A percentile compares a stretch with the other conserved stretches of the same genome.
phyloP scores from a whole-genome alignment of 1,140 invertebrate species.

The Pemphigus obesinymphae region DNA sequence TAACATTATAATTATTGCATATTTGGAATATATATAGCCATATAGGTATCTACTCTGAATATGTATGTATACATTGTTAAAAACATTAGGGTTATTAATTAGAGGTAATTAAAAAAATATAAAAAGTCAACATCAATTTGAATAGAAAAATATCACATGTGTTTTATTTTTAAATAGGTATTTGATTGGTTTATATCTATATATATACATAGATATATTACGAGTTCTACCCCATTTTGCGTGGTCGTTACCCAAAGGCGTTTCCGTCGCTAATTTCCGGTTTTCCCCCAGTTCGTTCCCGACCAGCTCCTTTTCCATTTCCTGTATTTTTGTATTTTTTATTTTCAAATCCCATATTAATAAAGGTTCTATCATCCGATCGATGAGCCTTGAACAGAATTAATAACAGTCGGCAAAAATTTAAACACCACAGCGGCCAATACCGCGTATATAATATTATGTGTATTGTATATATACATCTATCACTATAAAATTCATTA shows the following conservation, averaged over 20 bases:
- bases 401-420: slow-evolving; percentile 5
- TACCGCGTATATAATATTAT: too few relatives aligned
- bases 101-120: neutral
- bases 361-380: neutral
- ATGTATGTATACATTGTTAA: neutral
- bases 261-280: slow-evolving; percentile 29
- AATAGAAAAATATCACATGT: neutral
- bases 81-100: neutral
- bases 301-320: neutral
- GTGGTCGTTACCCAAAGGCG: neutral
- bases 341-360: slow-evolving; percentile 7
- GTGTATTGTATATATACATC: too few relatives aligned
- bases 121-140: neutral
- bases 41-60: too few relatives aligned
- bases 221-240: neutral
- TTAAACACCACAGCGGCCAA: neutral
- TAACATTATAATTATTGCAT: too few relatives aligned
- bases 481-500: slow-evolving; percentile 32
- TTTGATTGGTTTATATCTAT: neutral
- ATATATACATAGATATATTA: neutral
- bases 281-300: neutral
- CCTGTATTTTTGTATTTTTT: neutral
- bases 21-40: too few relatives aligned
- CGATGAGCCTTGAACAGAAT: slow-evolving; percentile 27
- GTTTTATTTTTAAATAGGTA: neutral